A percentile compares a stretch with the other conserved stretches of the same genome.
Conservation (phyloP, 30 jellyfish, hydroid and myxozoan species). For the Hydra vulgaris region DNA sequence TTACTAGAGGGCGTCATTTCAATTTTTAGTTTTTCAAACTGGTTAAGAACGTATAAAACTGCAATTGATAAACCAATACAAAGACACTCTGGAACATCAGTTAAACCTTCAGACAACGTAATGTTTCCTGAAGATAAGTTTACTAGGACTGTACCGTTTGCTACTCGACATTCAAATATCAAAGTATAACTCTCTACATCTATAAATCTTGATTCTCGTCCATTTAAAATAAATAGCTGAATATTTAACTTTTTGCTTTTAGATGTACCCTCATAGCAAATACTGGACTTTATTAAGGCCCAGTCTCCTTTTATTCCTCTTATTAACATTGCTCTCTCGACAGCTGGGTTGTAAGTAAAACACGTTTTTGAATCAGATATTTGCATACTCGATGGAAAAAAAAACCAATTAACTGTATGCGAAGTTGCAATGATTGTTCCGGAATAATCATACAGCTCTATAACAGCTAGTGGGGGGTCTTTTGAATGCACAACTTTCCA, state of each 20-base stretch:
- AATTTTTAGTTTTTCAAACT: constrained; percentile 41
- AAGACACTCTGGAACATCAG: constrained; percentile 38
- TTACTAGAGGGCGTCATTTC: no score
- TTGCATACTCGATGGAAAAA: constrained; percentile 5
- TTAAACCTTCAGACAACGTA: constrained; percentile 11
- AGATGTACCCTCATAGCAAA: no score
- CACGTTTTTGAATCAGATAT: neutral
- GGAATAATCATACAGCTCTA: constrained; percentile 5
- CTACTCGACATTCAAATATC: neutral
- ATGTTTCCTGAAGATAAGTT: constrained; percentile 36
- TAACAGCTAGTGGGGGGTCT: constrained; percentile 14
- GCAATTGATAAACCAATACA: constrained; percentile 47
- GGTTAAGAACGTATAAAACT: constrained; percentile 47
- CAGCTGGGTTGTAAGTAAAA: neutral
- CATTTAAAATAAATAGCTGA: neutral
- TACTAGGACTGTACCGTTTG: constrained; percentile 13
- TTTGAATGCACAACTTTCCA: constrained; percentile 33
- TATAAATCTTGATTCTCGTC: neutral
- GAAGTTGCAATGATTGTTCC: constrained; percentile 10
- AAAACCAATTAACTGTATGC: constrained; percentile 14
- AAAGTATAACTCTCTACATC: no score
- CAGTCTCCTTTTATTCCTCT: constrained; percentile 9
- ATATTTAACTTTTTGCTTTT: neutral
- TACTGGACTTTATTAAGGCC: constrained; percentile 11
- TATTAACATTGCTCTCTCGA: constrained; percentile 28